Evolutionary conservation across 2,797 vertebrate genomes (phyloP), one percentile per base, ranked within the genome.

Genomic region (Graptemys geographica): DNA sequence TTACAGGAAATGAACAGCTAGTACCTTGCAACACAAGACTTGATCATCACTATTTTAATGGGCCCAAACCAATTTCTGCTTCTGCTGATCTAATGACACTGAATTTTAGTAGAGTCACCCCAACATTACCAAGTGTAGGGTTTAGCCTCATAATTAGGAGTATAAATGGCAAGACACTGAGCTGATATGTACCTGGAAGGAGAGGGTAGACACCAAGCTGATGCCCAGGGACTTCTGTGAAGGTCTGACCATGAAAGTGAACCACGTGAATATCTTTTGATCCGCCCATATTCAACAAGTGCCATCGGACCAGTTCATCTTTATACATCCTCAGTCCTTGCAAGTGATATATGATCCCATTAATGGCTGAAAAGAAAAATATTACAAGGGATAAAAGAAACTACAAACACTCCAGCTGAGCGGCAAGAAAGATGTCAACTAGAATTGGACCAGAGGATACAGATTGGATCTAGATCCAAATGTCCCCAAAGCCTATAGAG

Each of bases 191-290:
- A 99, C 99, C 99, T 89, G 99, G 99, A 93, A 99, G 98, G 83
- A 99, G 98, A 2, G 99, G 98, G 93, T 98, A 99, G 92, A 99
- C 98, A 11, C 99, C 98, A 89, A 99, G 98, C 88, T 99, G 99
- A 96, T 99, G 98, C 95, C 98, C 97, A 57, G 95, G 98, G 25
- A 96, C 97, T 89, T 99, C 98, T 89, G 98, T 95, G 94, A 99
- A 99, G 1, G 99, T 99, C 97, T 99, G 99, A 49, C 99, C 99
- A 13, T 99, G 99, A 96, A 99, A 99, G 97, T 99, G 98, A 96
- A 99, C 93, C 62, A 99, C 99, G 4, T 99, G 99, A 57, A 99
- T 97, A 93, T 99, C 99, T 94, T 95, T 98, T 56, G 99, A 98
- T 81, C 98, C 98, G 8, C 99, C 99, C 99, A 99, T 97, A 97